Conservation (phyloP, 2,113 vertebrate genomes). For the Taurulus bubalis region DNA sequence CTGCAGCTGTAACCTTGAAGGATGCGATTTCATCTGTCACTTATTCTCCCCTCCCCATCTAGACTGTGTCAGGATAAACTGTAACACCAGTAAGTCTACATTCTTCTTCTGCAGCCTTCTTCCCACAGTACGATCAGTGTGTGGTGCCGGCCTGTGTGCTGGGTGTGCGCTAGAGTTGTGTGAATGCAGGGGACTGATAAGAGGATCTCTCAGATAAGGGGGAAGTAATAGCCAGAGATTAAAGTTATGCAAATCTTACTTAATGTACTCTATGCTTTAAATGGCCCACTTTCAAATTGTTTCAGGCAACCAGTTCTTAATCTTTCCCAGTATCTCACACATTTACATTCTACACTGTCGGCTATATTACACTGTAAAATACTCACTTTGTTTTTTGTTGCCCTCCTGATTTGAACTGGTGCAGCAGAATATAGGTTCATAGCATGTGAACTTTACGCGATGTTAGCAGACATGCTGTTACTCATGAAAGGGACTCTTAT, state of each 20-base stretch:
- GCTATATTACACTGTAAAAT: slow-evolving; percentile 22
- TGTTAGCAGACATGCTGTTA: slow-evolving; percentile 60
- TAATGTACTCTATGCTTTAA: slow-evolving; percentile 59
- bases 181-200: slow-evolving; percentile 68
- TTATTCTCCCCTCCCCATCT: slow-evolving; percentile 99
- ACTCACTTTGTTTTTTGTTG: slow-evolving; percentile 25
- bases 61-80: slow-evolving; percentile 99
- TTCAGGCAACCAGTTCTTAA: slow-evolving; percentile 47
- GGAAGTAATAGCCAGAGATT: slow-evolving; percentile 68
- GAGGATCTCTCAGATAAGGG: slow-evolving; percentile 72
- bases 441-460: slow-evolving; percentile 10
- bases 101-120: slow-evolving; percentile 92
- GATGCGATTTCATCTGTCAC: slow-evolving; percentile 99
- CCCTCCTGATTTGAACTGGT: slow-evolving; percentile 1
- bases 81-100: slow-evolving; percentile 99
- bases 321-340: slow-evolving; percentile 34
- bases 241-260: slow-evolving; percentile 74
- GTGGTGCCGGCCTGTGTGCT: slow-evolving; percentile 66
- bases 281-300: slow-evolving; percentile 55
- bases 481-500: slow-evolving; percentile 56
- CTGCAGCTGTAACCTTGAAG: slow-evolving; percentile 99
- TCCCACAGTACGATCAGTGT: slow-evolving; percentile 71
- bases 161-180: slow-evolving; percentile 53
- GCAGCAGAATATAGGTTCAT: slow-evolving; percentile 11
- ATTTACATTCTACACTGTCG: slow-evolving; percentile 21